phyloP scores from a whole-genome alignment of 2,888 invertebrate species.

The Labia minor region DNA sequence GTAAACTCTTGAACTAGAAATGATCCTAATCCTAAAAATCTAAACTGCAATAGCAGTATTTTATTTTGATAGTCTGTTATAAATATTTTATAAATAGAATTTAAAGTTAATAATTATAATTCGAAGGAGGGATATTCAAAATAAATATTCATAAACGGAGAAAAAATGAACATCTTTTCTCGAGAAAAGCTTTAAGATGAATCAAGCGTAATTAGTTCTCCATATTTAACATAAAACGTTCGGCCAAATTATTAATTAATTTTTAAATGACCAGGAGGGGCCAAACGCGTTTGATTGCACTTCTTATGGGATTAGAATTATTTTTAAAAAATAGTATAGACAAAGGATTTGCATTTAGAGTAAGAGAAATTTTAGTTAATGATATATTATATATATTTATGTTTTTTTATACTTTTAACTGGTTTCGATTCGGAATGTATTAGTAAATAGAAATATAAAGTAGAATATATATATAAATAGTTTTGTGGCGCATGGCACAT shows the following conservation, averaged over 20 bases:
- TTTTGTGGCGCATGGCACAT: constrained; percentile 13
- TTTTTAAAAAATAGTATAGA: constrained; percentile 28
- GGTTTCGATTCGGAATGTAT: constrained; percentile 23
- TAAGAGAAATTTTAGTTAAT: not conserved
- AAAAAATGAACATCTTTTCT: not conserved
- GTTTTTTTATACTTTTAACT: constrained; percentile 25
- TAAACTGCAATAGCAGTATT: constrained; percentile 7
- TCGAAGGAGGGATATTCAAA: no score
- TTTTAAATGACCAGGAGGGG: constrained; percentile 17
- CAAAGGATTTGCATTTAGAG: constrained; percentile 22
- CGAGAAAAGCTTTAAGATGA: not conserved
- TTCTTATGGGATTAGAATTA: constrained; percentile 24
- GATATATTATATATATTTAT: constrained; percentile 28
- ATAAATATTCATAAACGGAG: not conserved
- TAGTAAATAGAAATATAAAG: constrained; percentile 16
- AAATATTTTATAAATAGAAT: not conserved
- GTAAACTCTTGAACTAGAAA: not conserved
- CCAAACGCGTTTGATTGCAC: constrained; percentile 19
- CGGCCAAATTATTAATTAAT: constrained; percentile 29
- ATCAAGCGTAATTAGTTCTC: constrained; percentile 13
- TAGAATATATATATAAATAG: constrained; percentile 4
- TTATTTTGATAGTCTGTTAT: not conserved
- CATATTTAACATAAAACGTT: constrained; percentile 34
- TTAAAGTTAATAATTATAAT: not conserved
- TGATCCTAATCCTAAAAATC: not conserved